Evolutionary conservation across 2,888 invertebrate genomes (phyloP).

Genomic region (Ophion costatus): DNA sequence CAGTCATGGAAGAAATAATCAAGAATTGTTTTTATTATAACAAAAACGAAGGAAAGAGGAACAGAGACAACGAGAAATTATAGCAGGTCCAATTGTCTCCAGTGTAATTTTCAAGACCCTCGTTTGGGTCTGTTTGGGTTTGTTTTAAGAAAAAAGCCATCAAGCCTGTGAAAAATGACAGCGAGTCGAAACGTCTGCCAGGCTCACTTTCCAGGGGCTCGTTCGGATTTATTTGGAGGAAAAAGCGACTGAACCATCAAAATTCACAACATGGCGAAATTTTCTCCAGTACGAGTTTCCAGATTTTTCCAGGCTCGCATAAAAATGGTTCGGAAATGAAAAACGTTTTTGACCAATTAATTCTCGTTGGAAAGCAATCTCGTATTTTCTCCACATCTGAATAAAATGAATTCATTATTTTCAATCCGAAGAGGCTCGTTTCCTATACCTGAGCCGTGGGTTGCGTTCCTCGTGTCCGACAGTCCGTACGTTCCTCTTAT

Average conservation of each 20-base stretch:
- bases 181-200: not conserved
- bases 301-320: too few relatives aligned
- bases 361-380: too few relatives aligned
- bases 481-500: constrained; percentile 94
- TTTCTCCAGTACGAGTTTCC: too few relatives aligned
- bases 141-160: not conserved
- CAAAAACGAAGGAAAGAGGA: too few relatives aligned
- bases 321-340: too few relatives aligned
- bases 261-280: not conserved
- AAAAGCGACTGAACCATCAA: not conserved
- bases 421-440: too few relatives aligned
- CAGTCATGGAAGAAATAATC: too few relatives aligned
- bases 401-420: too few relatives aligned
- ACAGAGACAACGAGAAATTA: too few relatives aligned
- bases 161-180: not conserved
- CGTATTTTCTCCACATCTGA: too few relatives aligned
- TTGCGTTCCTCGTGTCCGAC: constrained; percentile 97
- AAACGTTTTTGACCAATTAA: too few relatives aligned
- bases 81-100: not conserved
- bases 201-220: not conserved
- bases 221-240: not conserved
- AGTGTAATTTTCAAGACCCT: not conserved
- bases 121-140: not conserved
- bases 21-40: too few relatives aligned
- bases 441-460: constrained; percentile 94